Evolutionary conservation across 2,113 vertebrate genomes (phyloP), one percentile per base, ranked within the genome.

Genomic region (Pleuronectes platessa): DNA sequence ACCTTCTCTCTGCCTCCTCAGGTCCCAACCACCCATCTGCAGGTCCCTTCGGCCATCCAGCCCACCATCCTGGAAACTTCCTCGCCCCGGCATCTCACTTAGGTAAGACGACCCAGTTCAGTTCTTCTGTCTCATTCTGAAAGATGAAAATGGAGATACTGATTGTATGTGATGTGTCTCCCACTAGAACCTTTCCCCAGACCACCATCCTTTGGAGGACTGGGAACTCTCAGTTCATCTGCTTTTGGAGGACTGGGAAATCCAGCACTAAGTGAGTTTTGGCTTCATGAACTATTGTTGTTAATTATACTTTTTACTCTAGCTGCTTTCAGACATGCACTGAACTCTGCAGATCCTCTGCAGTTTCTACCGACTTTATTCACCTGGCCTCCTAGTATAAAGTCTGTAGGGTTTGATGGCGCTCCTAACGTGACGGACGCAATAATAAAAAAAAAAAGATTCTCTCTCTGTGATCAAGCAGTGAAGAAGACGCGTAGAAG

Each of bases 231-330:
- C 80, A 96, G 97, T 70, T 95, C 96, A 70, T 97, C 97, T 26
- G 98, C 98, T 89, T 99, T 99, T 53, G 98, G 98, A 75, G 98
- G 98, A 80, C 96, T 99, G 60, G 97, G 98, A 73, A 99, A 99
- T 90, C 97, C 97, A 58, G 94, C 97, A 94, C 95, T 98, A 91
- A 98, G 97, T 98, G 94, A 99, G 97, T 98, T 94, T 77, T 15
- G 81, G 83, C 86, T 89, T 82, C 40, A 71, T 56, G 47, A 68
- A 64, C 23, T 17, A 0, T 63, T 20, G 23, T 70, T 5, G 1
- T 7, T 35, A 3, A 5, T 31, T 6, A 61, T 37, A 37, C 35
- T 37, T 37, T 37, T 37, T 37, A 2, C 35, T 0, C 9, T 10
- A 37, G 35, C 35, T 37, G 35, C 9, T 8, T 10, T 37, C 7